These are phyloP conservation scores for Manis javanica DNA, from an alignment of 2,797 vertebrate species.

Conservation along the genomic window DNA sequence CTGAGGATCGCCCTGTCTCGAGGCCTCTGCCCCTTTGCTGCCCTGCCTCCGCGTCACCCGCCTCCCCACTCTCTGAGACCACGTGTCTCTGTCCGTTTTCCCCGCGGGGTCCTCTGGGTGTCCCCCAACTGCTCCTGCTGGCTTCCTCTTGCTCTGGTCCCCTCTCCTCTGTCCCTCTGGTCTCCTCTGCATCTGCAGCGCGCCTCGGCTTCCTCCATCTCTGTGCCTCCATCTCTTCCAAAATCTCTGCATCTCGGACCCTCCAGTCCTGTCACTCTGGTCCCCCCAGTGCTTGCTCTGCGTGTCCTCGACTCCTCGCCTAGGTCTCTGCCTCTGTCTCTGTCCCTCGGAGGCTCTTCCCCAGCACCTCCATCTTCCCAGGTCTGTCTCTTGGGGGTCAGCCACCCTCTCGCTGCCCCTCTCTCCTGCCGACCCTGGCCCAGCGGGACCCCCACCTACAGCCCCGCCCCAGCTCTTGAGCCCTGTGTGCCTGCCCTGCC, in stretches of 20 bases:
- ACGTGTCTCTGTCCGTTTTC: no score
- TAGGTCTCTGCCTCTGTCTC: no score
- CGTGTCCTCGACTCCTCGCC: not conserved
- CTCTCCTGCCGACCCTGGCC: not conserved
- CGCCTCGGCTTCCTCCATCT: no score
- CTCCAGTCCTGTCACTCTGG: not conserved
- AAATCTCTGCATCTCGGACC: not conserved
- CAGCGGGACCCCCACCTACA: slow-evolving; percentile 41
- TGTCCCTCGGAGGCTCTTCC: not conserved
- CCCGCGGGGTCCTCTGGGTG: not conserved
- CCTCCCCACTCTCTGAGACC: not conserved
- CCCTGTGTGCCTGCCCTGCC: slow-evolving; percentile 35
- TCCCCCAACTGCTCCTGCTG: not conserved
- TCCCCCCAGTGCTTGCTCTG: not conserved
- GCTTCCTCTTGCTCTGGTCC: not conserved
- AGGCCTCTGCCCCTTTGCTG: not conserved
- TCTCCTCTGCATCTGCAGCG: not conserved
- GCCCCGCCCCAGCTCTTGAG: not conserved
- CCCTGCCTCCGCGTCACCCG: not conserved
- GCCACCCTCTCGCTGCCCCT: not conserved
- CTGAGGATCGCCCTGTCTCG: not conserved
- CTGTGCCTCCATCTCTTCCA: not conserved
- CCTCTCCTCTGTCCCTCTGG: not conserved
- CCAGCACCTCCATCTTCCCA: not conserved
- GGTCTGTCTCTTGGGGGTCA: not conserved